Base-by-base conservation (phyloP, 2,888 invertebrate species). In the Cynaeus angustus region DNA sequence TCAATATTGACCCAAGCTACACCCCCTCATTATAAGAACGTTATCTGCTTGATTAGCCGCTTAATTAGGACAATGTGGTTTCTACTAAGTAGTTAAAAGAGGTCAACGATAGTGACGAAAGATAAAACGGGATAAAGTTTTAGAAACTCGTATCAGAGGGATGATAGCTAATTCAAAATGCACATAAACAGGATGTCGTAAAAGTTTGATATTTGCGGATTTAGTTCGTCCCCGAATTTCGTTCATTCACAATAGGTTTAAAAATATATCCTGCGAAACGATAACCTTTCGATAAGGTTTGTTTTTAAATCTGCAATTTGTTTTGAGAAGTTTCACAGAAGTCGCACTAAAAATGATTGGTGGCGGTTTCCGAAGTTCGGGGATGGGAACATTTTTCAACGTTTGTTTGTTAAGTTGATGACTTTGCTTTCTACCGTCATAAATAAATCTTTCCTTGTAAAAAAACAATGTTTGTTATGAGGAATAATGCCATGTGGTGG, bases 41-140 rank as follows among this genome's bases (percentile, higher is more conserved):
- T 33, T 33, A 33, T 33, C 33, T 33, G 1, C 33, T 33, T 33
- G 43, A 56, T 56, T 59, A 59, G 28, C 10, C 43, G 41, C 30
- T 46, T 45, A 59, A 59, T 59, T 59, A 59, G 59, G 33, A 59
- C 46, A 46, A 21, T 46, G 59, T 46, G 59, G 46, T 59, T 59
- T 59, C 59, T 12, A 10, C 46, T 43, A 56, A 43, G 12, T 43
- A 56, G 41, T 43, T 43, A n/a, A 59, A 59, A 59, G 46, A 59
- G 59, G 59, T 59, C 59, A 59, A 30, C 26, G 58, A n/a, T 45
- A 12, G 33, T 48, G 45, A 59, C 46, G 45, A 59, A 14, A 59
- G 59, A 59, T 59, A 59, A 59, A 59, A 3, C 46, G 59, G 28
- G 59, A 59, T 59, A 59, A 46, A 59, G 14, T 48, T 46, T 14